These are phyloP conservation scores for Littorina saxatilis DNA, from an alignment of 1,140 invertebrate genomes.

Conservation along the genomic window DNA sequence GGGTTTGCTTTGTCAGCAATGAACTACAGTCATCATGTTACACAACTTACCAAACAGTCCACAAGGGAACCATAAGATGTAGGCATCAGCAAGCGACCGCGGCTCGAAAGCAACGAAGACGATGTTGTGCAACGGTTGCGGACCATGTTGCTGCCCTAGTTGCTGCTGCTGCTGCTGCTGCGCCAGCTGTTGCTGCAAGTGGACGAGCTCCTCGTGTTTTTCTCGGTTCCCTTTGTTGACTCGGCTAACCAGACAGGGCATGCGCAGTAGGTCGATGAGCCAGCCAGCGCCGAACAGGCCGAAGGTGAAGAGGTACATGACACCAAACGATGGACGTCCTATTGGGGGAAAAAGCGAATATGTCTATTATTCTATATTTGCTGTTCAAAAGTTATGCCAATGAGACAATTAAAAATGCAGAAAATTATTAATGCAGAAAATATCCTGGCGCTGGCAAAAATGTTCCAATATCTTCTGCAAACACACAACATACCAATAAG, in stretches of 20 bases:
- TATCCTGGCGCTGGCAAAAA: no score
- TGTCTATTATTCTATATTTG: no score
- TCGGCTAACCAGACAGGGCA: slow-evolving; percentile 56
- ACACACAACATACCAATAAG: no score
- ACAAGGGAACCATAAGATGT: slow-evolving; percentile 56
- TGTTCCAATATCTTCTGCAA: no score
- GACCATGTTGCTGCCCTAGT: not conserved
- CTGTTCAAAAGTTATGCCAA: no score
- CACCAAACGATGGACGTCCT: slow-evolving; percentile 47
- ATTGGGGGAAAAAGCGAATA: not conserved
- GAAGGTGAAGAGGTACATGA: slow-evolving; percentile 58
- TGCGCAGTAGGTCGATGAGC: slow-evolving; percentile 55
- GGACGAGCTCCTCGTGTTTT: not conserved
- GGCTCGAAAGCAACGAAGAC: slow-evolving; percentile 12
- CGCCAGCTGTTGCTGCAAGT: not conserved
- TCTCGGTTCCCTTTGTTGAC: slow-evolving; percentile 44
- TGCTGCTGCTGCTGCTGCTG: not conserved
- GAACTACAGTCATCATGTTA: no score
- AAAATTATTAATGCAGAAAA: no score
- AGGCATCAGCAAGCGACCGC: slow-evolving; percentile 49
- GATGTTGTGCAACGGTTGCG: slow-evolving; percentile 9
- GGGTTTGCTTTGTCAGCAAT: no score
- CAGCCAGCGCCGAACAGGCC: slow-evolving; percentile 60
- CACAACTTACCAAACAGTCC: slow-evolving; percentile 61
- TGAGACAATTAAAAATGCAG: no score